A percentile compares a stretch with the other conserved stretches of the same genome.
These are phyloP conservation scores for Acanthurus leucopareius DNA, from an alignment of 2,797 vertebrate genomes.

Conservation along the genomic window DNA sequence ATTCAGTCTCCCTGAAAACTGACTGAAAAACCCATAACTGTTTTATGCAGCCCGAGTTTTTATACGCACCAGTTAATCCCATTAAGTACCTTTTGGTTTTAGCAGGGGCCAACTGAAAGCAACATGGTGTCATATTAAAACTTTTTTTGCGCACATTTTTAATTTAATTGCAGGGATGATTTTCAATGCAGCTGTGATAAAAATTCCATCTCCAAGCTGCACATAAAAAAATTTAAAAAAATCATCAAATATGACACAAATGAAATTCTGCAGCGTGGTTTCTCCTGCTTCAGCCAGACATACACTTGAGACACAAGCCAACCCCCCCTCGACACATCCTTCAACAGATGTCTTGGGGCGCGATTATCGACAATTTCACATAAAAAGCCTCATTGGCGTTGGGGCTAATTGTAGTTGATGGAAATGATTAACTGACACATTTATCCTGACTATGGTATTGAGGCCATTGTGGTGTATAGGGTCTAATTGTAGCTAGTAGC, in stretches of 20 bases:
- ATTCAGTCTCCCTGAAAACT: too few species aligned
- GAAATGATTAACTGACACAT: conserved; percentile 76
- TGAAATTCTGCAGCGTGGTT: background rate
- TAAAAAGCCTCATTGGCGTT: conserved; percentile 60
- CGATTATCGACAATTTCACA: conserved; percentile 72
- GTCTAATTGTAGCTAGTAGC: conserved; percentile 82
- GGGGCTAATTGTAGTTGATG: conserved; percentile 76
- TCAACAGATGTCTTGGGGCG: conserved; percentile 44
- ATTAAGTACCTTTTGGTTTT: background rate
- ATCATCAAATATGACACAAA: background rate
- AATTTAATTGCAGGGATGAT: background rate
- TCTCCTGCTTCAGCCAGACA: background rate
- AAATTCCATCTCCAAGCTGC: background rate
- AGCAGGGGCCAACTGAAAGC: background rate
- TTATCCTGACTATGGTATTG: conserved; percentile 66
- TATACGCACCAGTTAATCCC: too few species aligned
- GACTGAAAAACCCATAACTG: too few species aligned
- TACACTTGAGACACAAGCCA: background rate
- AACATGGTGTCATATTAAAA: background rate
- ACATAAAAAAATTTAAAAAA: background rate
- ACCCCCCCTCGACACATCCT: conserved; percentile 12
- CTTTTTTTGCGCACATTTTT: background rate
- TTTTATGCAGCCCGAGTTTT: too few species aligned
- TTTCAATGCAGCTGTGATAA: background rate
- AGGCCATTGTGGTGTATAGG: conserved; percentile 69